Evolutionary conservation across 2,113 vertebrate species (phyloP), one percentile per base, ranked within the genome.

Genomic region (Oncorhynchus gorbuscha): DNA sequence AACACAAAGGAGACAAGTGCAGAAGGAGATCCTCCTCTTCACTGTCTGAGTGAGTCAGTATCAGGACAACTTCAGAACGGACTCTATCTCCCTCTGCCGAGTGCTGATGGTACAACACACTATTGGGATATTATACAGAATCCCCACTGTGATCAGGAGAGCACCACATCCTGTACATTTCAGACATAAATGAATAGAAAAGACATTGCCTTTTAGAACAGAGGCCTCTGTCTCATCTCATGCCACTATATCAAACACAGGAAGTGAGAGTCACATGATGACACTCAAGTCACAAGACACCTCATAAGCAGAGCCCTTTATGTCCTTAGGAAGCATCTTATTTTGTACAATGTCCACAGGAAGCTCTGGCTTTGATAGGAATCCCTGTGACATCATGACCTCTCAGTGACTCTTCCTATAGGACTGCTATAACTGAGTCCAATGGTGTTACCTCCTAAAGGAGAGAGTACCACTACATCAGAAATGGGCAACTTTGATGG

Each of bases 1-100:
- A 76, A 85, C 72, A 84, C 77, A 80, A 75, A 77, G 66, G 51
- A 76, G 81, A 80, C 82, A 73, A 39, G 39, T 39, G 39, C 8
- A 39, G 39, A 39, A 39, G 79, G 67, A 81, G 79, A 20, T 12
- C n/a, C n/a, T 61, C 59, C 59, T 8, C 1, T 22, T n/a, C 59
- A 61, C 59, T n/a, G 59, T n/a, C 59, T n/a, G 59, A n/a, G 49
- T 16, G 39, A n/a, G 18, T 9, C 59, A 4, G 59, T n/a, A 5
- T 61, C 2, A n/a, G 22, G 0, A 22, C 32, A 35, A 35, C 6
- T 7, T n/a, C 7, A 30, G n/a, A 13, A 2, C 26, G 1, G 26
- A 67, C 35, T 8, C 68, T 18, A 9, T 22, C 39, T 13, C 39
- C 68, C 68, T 70, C 68, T 70, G 39, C 68, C 24, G 68, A 20